Evolutionary conservation across 1,140 invertebrate species (phyloP).

Genomic region (Paralvinella palmiformis): DNA sequence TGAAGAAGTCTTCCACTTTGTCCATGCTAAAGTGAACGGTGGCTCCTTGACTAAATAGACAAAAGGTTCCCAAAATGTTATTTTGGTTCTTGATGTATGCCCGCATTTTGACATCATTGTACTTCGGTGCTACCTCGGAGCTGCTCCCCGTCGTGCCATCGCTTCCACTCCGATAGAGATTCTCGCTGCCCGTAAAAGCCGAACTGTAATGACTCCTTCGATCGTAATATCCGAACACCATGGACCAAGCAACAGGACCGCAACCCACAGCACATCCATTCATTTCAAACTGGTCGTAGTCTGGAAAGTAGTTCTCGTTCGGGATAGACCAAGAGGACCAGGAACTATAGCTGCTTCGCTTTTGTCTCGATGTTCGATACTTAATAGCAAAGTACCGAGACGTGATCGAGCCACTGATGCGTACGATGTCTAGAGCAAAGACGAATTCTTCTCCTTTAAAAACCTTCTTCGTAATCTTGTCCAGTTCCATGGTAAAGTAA

Average conservation of each 20-base stretch:
- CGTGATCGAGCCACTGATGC: no score
- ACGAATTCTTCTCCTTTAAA: no score
- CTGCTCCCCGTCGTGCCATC: constrained; percentile 15
- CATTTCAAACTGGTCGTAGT: constrained; percentile 18
- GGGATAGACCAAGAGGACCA: constrained; percentile 11
- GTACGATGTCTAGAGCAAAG: no score
- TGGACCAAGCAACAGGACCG: constrained; percentile 22
- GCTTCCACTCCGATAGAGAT: constrained; percentile 14
- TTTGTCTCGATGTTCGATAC: no score
- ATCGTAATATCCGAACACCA: constrained; percentile 23
- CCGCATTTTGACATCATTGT: no score
- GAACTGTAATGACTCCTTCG: constrained; percentile 12
- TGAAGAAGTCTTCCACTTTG: neutral
- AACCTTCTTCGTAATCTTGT: no score
- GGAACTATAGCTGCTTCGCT: neutral
- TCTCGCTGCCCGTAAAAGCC: constrained; percentile 8
- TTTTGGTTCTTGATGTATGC: neutral
- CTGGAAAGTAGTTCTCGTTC: constrained; percentile 14
- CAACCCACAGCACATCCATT: constrained; percentile 19
- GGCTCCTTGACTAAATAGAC: neutral
- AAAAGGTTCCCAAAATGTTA: neutral
- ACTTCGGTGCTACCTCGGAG: constrained; percentile 12
- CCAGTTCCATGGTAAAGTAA: no score
- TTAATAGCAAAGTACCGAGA: no score
- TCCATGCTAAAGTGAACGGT: neutral